A percentile compares a stretch with the other conserved stretches of the same genome.
These are phyloP conservation scores for Megaleporinus macrocephalus DNA, from an alignment of 2,113 vertebrate genomes.

Conservation along the genomic window DNA sequence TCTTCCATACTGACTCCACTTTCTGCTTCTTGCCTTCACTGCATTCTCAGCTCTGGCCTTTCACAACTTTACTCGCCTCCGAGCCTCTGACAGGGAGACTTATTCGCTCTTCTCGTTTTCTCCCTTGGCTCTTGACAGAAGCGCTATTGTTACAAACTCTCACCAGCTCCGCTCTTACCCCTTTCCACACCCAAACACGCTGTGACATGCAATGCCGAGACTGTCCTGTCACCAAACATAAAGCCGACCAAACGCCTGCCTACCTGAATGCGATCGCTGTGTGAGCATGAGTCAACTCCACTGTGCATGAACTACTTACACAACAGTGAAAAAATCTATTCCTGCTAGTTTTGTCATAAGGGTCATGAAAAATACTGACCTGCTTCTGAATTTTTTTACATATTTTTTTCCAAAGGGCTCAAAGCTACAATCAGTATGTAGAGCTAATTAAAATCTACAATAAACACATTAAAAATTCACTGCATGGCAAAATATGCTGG, in stretches of 20 bases:
- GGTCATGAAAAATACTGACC: neutral
- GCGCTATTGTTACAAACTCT: constrained; percentile 27
- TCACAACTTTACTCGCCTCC: neutral
- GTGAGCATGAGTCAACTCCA: constrained; percentile 7
- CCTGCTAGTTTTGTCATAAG: neutral
- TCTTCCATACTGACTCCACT: neutral
- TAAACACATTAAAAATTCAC: neutral
- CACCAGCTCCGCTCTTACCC: constrained; percentile 20
- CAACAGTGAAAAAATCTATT: neutral
- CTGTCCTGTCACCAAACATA: constrained; percentile 11
- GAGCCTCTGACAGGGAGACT: constrained; percentile 26
- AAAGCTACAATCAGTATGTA: neutral
- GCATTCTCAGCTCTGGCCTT: neutral
- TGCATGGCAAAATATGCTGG: neutral
- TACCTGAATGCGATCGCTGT: neutral
- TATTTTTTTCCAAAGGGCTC: no score
- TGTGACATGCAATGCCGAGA: neutral
- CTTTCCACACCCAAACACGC: constrained; percentile 18
- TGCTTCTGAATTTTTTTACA: neutral
- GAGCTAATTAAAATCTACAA: neutral
- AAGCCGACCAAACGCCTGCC: constrained; percentile 1
- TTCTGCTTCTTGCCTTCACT: neutral
- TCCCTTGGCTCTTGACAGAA: constrained; percentile 9
- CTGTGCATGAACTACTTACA: neutral
- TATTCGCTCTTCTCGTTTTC: neutral